Evolutionary conservation across 2,888 invertebrate species (phyloP).

Genomic region (Argyresthia goedartella): DNA sequence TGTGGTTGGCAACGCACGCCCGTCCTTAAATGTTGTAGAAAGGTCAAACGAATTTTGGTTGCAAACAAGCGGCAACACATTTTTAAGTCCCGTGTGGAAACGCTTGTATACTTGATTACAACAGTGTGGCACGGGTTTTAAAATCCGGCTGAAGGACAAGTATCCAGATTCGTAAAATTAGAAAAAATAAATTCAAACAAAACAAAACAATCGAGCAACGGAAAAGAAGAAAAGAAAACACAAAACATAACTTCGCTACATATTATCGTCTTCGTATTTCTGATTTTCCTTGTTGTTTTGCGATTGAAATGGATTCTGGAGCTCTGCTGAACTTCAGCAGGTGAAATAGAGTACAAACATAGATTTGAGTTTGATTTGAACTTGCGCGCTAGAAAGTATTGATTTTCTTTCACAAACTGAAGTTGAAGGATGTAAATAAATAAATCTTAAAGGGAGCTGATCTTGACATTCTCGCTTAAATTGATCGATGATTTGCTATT

Average conservation of each 20-base stretch:
- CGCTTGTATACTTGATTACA: no score
- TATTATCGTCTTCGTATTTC: slow-evolving; percentile 10
- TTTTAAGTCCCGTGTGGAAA: no score
- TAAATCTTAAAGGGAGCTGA: slow-evolving; percentile 52
- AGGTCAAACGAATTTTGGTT: no score
- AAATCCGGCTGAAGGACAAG: no score
- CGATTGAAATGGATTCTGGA: slow-evolving; percentile 31
- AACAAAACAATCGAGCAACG: slow-evolving; percentile 41
- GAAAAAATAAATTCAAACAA: neutral
- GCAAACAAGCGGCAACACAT: no score
- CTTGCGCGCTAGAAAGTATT: slow-evolving; percentile 63
- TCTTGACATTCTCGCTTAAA: slow-evolving; percentile 30
- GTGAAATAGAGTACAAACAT: slow-evolving; percentile 20
- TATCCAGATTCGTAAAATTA: no score
- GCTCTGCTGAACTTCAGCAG: slow-evolving; percentile 27
- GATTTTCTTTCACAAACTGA: slow-evolving; percentile 66
- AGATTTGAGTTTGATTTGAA: slow-evolving; percentile 49
- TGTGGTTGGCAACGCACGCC: no score
- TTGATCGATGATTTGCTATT: neutral
- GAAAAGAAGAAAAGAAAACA: neutral
- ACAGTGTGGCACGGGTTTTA: no score
- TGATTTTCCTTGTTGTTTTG: slow-evolving; percentile 10
- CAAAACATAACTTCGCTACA: neutral
- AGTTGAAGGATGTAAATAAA: slow-evolving; percentile 65
- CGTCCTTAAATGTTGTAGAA: no score